A percentile compares a stretch with the other conserved stretches of the same genome.
These are phyloP conservation scores for Pyrocephalus nanus DNA, from an alignment of 2,797 vertebrate species.

Conservation along the genomic window DNA sequence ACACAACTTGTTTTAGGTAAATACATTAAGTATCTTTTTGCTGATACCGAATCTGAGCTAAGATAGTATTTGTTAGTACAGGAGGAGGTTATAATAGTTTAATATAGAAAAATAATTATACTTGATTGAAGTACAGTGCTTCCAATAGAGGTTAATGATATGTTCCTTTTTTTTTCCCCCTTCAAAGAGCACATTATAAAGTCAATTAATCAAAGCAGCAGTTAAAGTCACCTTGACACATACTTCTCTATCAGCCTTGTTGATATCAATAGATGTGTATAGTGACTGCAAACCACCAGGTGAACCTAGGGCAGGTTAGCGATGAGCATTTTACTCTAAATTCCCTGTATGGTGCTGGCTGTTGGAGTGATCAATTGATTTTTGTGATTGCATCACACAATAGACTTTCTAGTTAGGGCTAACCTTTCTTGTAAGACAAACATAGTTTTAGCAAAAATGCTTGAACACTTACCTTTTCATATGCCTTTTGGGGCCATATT, in stretches of 20 bases:
- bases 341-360: background rate
- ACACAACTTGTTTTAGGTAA: background rate
- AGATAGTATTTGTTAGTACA: background rate
- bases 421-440: background rate
- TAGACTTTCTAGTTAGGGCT: background rate
- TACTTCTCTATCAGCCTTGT: background rate
- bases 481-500: background rate
- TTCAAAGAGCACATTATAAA: background rate
- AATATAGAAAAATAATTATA: conserved; percentile 5
- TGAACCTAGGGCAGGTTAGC: background rate
- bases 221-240: background rate
- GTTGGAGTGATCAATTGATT: background rate
- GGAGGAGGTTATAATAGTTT: background rate
- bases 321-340: background rate
- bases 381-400: background rate
- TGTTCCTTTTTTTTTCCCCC: background rate
- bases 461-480: background rate
- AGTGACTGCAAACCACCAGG: background rate
- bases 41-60: background rate
- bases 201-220: conserved; percentile 6
- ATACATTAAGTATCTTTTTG: background rate
- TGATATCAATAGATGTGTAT: background rate
- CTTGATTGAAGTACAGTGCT: background rate
- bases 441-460: background rate
- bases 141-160: background rate